Evolutionary conservation across 2,888 invertebrate species (phyloP).

Genomic region (Trichopoda pennipes): DNA sequence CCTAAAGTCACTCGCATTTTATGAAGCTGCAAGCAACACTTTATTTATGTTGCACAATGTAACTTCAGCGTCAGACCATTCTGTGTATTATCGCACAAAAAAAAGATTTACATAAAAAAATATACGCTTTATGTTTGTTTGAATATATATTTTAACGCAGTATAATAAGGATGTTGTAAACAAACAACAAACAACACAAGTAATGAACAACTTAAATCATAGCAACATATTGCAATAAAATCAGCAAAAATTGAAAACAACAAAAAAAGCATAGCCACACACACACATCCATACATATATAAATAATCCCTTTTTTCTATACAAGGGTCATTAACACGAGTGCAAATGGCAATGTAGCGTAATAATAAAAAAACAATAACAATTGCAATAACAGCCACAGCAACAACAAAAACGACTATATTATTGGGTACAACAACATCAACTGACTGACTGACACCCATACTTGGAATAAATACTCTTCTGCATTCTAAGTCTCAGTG

Average conservation of each 20-base stretch:
- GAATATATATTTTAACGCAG: conserved; percentile 20
- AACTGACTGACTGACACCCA: conserved; percentile 35
- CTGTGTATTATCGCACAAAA: neutral
- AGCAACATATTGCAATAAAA: conserved; percentile 51
- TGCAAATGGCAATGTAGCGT: conserved; percentile 61
- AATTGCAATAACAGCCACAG: conserved; percentile 20
- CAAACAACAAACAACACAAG: conserved; percentile 29
- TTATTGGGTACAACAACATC: conserved; percentile 35
- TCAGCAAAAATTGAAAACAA: conserved; percentile 11
- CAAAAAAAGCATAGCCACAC: too few species aligned
- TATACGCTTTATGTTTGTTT: neutral
- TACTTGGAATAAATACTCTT: conserved; percentile 23
- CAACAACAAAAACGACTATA: conserved; percentile 22
- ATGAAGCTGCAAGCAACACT: conserved; percentile 29
- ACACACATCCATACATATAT: neutral
- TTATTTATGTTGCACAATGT: conserved; percentile 12
- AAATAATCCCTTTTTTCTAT: conserved; percentile 55
- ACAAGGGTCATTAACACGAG: conserved; percentile 67
- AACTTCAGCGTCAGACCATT: neutral
- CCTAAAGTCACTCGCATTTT: conserved; percentile 9
- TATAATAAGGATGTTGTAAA: conserved; percentile 52
- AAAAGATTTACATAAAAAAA: neutral
- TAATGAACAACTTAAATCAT: conserved; percentile 37
- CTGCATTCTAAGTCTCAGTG: conserved; percentile 32
- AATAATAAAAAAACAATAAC: conserved; percentile 49